These are phyloP conservation scores for Chymomyza amoena DNA, from an alignment of 2,888 invertebrate species.

Conservation along the genomic window DNA sequence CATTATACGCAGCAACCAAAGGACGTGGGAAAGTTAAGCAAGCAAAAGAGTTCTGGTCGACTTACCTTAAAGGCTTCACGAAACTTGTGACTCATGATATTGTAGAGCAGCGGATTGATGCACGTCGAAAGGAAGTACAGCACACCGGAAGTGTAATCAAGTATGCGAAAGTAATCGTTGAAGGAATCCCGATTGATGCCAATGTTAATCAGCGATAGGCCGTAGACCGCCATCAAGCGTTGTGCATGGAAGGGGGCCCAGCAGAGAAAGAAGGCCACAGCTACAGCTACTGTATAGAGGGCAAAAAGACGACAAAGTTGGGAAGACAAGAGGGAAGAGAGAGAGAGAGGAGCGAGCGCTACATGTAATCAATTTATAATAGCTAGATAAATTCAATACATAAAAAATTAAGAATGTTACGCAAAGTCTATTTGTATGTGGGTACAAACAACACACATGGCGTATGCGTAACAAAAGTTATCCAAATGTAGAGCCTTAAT, in stretches of 20 bases:
- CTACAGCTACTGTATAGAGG: slow-evolving; percentile 86
- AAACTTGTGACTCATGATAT: slow-evolving; percentile 86
- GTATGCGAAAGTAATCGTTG: slow-evolving; percentile 82
- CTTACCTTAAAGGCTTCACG: slow-evolving; percentile 84
- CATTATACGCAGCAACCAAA: too few species aligned
- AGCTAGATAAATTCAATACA: slow-evolving; percentile 9
- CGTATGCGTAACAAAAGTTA: slow-evolving; percentile 38
- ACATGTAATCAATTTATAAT: slow-evolving; percentile 19
- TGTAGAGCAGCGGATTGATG: slow-evolving; percentile 85
- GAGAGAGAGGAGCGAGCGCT: slow-evolving; percentile 12
- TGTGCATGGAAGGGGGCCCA: slow-evolving; percentile 97
- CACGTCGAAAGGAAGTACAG: slow-evolving; percentile 85
- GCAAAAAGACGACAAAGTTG: neutral
- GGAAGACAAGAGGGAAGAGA: slow-evolving; percentile 11
- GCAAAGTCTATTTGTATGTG: neutral
- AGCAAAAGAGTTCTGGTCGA: neutral
- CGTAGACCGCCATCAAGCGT: slow-evolving; percentile 89
- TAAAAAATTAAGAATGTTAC: slow-evolving; percentile 14
- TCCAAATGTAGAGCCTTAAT: slow-evolving; percentile 1
- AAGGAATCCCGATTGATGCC: slow-evolving; percentile 74
- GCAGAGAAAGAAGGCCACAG: slow-evolving; percentile 90
- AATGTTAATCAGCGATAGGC: slow-evolving; percentile 71
- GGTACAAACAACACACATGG: slow-evolving; percentile 19
- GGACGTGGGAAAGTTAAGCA: neutral
- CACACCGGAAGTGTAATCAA: slow-evolving; percentile 84